Conservation (phyloP, 2,797 vertebrate species). For the Adrianichthys oophorus region DNA sequence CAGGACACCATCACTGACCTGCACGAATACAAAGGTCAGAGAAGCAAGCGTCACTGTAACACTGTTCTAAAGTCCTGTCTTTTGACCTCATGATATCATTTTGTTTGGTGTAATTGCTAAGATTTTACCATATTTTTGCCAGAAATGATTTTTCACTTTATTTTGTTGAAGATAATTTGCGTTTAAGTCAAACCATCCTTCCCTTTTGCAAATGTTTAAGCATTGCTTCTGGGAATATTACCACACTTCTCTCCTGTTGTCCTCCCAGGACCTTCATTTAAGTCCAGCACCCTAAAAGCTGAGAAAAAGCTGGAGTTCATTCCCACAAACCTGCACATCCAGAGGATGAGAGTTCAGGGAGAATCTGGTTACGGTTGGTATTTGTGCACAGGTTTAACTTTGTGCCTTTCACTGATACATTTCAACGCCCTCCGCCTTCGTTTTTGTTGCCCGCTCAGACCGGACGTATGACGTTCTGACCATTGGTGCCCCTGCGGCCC, state of each 20-base stretch:
- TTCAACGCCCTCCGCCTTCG: neutral
- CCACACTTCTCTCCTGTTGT: neutral
- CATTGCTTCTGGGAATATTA: neutral
- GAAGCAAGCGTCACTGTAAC: neutral
- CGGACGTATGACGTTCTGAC: conserved; percentile 96
- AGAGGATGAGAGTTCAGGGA: conserved; percentile 97
- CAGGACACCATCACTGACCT: conserved; percentile 97
- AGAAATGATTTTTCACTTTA: too few species aligned
- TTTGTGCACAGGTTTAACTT: neutral
- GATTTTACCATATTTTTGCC: too few species aligned
- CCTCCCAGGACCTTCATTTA: conserved; percentile 92
- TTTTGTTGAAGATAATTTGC: too few species aligned
- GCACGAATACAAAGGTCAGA: conserved; percentile 94
- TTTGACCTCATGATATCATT: neutral
- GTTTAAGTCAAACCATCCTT: too few species aligned
- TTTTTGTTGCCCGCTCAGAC: conserved; percentile 72
- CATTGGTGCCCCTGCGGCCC: conserved; percentile 95
- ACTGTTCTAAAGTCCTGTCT: too few species aligned
- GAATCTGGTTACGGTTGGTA: conserved; percentile 89
- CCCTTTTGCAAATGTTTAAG: too few species aligned
- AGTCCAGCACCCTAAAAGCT: conserved; percentile 95
- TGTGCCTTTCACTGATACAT: neutral
- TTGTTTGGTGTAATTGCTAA: neutral
- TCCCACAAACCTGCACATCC: conserved; percentile 96
- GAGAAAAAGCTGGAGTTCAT: conserved; percentile 97